A percentile compares a stretch with the other conserved stretches of the same genome.
These are phyloP conservation scores for Xyliphius kryptos DNA, from an alignment of 2,113 vertebrate species.

Conservation along the genomic window DNA sequence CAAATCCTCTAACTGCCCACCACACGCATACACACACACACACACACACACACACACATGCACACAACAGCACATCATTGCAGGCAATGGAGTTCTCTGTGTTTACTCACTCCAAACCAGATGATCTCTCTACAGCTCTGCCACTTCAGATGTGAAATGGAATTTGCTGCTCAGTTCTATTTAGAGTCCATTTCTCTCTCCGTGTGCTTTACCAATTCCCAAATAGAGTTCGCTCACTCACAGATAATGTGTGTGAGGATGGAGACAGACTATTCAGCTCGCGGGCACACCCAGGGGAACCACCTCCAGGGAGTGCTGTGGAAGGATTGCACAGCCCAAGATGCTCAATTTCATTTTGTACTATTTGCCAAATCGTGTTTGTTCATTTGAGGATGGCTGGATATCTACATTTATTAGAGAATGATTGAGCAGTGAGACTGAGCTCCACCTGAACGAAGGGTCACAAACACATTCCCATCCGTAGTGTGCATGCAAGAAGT, in stretches of 20 bases:
- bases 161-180: conserved; percentile 86
- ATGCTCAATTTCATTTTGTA: conserved; percentile 84
- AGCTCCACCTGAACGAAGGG: conserved; percentile 33
- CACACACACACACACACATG: conserved; percentile 65
- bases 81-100: conserved; percentile 89
- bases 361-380: conserved; percentile 80
- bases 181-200: conserved; percentile 75
- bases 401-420: conserved; percentile 71
- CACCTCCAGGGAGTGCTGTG: conserved; percentile 73
- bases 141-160: conserved; percentile 98
- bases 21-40: not conserved
- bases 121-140: conserved; percentile 93
- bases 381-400: conserved; percentile 75
- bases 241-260: conserved; percentile 89
- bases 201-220: conserved; percentile 85
- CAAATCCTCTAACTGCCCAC: too few relatives aligned
- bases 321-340: conserved; percentile 78
- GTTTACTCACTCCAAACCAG: conserved; percentile 96
- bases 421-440: conserved; percentile 68
- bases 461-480: too few relatives aligned
- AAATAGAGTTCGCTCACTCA: conserved; percentile 87
- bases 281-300: conserved; percentile 77
- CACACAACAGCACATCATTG: conserved; percentile 76
- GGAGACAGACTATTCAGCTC: conserved; percentile 74
- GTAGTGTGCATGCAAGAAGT: too few relatives aligned